phyloP scores from a whole-genome alignment of 2,113 vertebrate species.

The Vanacampus margaritifer region DNA sequence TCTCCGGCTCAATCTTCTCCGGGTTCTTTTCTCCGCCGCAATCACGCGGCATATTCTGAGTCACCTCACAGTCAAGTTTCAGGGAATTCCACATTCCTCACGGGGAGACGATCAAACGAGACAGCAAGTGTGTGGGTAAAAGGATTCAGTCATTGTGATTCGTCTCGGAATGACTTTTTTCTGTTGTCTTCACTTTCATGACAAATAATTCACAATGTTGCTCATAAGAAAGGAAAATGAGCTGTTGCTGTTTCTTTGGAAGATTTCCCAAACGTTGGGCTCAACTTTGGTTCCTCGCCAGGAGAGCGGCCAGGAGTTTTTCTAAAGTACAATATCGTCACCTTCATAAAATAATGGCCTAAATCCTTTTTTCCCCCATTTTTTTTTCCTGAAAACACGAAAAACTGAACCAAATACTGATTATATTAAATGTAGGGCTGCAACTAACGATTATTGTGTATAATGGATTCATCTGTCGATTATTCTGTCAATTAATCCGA shows the following conservation, averaged over 20 bases:
- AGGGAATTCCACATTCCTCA: slow-evolving; percentile 7
- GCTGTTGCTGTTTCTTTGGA: slow-evolving; percentile 14
- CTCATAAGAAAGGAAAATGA: slow-evolving; percentile 15
- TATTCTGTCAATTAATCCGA: no score
- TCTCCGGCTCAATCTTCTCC: slow-evolving; percentile 4
- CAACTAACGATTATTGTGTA: no score
- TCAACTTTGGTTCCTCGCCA: neutral
- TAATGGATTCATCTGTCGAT: no score
- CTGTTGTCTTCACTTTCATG: neutral
- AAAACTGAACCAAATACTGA: no score
- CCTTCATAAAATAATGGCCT: no score
- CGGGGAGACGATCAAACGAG: slow-evolving; percentile 25
- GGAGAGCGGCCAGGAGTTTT: neutral
- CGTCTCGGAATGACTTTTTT: slow-evolving; percentile 5
- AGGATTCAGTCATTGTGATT: slow-evolving; percentile 25
- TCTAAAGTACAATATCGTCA: no score
- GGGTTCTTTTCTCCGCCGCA: slow-evolving; percentile 10
- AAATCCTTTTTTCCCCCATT: no score
- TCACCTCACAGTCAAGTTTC: slow-evolving; percentile 41
- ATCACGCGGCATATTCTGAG: slow-evolving; percentile 29
- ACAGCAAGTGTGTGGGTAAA: slow-evolving; percentile 12
- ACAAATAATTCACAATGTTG: neutral
- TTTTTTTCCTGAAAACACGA: no score
- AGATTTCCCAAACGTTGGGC: neutral
- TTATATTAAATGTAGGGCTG: no score